These are phyloP conservation scores for Corydoras maculifer DNA, from an alignment of 2,113 vertebrate genomes.

Conservation along the genomic window DNA sequence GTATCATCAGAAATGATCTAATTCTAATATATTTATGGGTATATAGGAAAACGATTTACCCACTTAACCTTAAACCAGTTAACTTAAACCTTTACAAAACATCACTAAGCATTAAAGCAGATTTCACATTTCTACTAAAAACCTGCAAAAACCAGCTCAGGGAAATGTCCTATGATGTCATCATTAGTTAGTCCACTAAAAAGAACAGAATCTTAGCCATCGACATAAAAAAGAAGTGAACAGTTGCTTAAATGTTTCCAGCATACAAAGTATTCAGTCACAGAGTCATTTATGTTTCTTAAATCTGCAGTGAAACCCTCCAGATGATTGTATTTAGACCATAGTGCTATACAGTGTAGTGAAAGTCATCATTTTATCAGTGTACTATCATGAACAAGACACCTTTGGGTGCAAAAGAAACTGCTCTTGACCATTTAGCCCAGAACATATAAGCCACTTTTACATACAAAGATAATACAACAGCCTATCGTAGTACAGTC, in stretches of 20 bases:
- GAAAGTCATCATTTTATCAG: constrained; percentile 4
- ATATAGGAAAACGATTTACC: too few relatives aligned
- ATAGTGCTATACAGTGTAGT: constrained; percentile 36
- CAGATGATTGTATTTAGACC: constrained; percentile 38
- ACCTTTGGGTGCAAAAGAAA: not conserved
- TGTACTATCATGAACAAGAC: constrained; percentile 21
- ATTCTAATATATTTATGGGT: too few relatives aligned
- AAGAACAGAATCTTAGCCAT: too few relatives aligned
- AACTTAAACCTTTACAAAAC: too few relatives aligned
- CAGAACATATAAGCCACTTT: constrained; percentile 9
- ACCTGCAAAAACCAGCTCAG: too few relatives aligned
- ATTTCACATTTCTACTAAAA: too few relatives aligned
- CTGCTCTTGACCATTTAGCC: constrained; percentile 12
- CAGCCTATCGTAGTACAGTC: constrained; percentile 18
- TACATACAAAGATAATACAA: constrained; percentile 32
- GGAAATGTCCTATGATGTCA: too few relatives aligned
- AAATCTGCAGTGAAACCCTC: constrained; percentile 38
- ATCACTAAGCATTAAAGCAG: too few relatives aligned
- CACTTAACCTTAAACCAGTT: too few relatives aligned
- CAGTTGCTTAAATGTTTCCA: constrained; percentile 8
- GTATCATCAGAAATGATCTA: too few relatives aligned
- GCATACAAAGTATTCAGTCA: constrained; percentile 28
- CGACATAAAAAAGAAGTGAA: constrained; percentile 14
- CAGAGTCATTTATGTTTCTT: constrained; percentile 19
- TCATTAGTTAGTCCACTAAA: too few relatives aligned